Base-by-base conservation (phyloP, 2,888 invertebrate species). In the Chouioia cunea region DNA sequence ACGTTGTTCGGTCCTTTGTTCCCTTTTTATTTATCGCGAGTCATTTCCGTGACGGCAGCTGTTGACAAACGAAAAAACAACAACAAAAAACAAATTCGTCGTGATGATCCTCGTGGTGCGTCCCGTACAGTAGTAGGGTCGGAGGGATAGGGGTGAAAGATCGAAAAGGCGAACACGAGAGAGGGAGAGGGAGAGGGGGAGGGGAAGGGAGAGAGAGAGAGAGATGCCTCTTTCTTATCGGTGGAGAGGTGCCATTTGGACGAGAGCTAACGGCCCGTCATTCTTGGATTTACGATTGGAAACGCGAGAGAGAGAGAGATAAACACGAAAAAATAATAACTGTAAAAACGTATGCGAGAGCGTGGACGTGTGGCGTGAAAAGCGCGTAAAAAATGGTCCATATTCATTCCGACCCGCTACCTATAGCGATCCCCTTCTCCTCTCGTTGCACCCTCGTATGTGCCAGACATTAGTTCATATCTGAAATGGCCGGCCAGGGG, bases 321-420 rank as follows among this genome's bases (percentile, higher is more conserved):
- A 79, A 79, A 79, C 79, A 78, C 76, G 78, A 76, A 77, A 78
- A 79, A 80, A 80, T 81, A 81, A 81, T 81, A 80, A 81, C 79
- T 79, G 76, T 78, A 78, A 79, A 80, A 80, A 77, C 75, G 76
- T 62, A 57, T 57, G 54, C 59, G 65, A 12, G 53, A 20, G 8
- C 48, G 48, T 4, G 46, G 53, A 48, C 69, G 63, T 59, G 63
- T 64, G 64, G 57, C 43, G 63, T 77, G 73, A 77, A 78, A 75
- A 76, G 75, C 74, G 74, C 74, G 76, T 76, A 77, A 76, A 78
- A 78, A 76, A 75, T 77, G 71, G 70, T 67, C 71, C 76, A 75
- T 76, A 76, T 77, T 71, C 70, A 56, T 60, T 56, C 63, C 52
- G 52, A 23, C 23, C 6, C 10, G 36, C 36, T 27, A 27, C 27